Base-by-base conservation (phyloP, 2,888 invertebrate genomes). In the Aspidapion aeneum region DNA sequence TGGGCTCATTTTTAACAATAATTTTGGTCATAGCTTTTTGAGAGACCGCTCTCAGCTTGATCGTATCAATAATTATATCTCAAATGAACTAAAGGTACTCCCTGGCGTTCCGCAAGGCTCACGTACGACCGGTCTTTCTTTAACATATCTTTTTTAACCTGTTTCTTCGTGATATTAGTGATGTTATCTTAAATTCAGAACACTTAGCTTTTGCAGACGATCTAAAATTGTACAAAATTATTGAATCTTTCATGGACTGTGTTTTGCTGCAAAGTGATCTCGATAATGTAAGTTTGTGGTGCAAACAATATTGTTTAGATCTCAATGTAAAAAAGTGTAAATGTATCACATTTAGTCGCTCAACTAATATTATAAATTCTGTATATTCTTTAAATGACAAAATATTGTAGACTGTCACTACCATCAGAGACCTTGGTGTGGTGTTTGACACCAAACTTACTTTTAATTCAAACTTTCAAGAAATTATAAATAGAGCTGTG, bases 401-500 rank as follows among this genome's bases (percentile, higher is more conserved):
- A 52, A n/a, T 19, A 9, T 18, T 52, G 19, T 5, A 52, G 17
- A 9, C 18, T 9, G 52, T 52, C 19, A 52, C 52, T 5, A 52
- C 17, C 17, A 19, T 19, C n/a, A 52, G 17, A 19, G 52, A 52
- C 52, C 17, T 52, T 52, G n/a, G n/a, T n/a, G n/a, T n/a, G n/a
- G 52, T 52, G 17, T 52, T 52, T 52, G 18, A 52, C 17, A 52
- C 18, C n/a, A 52, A 52, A 52, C 52, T 52, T 17, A 52, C 52
- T 19, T 52, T 52, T 52, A 18, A 3, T 17, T 17, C 17, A 3
- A 5, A 52, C 18, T 19, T 52, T 17, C 18, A 52, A 19, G 52
- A 52, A 18, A 52, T 52, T n/a, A 19, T 52, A 18, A 52, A 52
- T 19, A 52, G n/a, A 19, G 17, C n/a, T 5, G n/a, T 52, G 52